phyloP scores from a whole-genome alignment of 2,888 invertebrate species.

The Sepiola atlantica region DNA sequence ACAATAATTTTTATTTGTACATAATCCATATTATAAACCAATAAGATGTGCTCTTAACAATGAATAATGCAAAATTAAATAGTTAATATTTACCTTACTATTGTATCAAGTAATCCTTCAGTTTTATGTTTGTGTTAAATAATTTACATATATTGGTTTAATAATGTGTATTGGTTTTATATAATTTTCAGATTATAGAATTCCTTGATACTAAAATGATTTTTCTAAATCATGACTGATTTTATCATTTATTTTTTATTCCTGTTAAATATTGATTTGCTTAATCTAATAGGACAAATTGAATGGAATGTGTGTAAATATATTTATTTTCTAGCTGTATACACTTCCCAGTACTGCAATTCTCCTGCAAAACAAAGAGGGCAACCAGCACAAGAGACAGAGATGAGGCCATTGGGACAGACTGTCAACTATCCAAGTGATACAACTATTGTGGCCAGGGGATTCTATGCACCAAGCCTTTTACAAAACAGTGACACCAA shows the following conservation, averaged over 20 bases:
- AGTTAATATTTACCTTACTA: neutral
- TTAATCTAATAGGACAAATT: neutral
- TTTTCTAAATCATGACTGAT: neutral
- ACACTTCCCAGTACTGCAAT: too few species aligned
- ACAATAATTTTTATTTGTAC: neutral
- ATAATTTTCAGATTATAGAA: neutral
- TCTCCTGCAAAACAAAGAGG: too few species aligned
- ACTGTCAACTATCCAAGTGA: too few species aligned
- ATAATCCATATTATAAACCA: neutral
- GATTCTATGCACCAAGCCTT: too few species aligned
- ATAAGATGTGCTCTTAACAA: neutral
- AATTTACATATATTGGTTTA: too few species aligned
- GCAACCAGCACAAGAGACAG: too few species aligned
- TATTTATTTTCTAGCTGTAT: neutral
- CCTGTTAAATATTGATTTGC: neutral
- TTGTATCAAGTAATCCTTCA: too few species aligned
- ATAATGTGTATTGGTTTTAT: neutral
- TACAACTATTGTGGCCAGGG: too few species aligned
- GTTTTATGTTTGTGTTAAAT: too few species aligned
- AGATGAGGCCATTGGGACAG: too few species aligned
- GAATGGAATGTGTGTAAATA: neutral
- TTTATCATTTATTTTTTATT: neutral
- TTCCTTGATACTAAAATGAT: neutral
- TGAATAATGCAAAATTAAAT: neutral
- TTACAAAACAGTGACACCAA: too few species aligned